Evolutionary conservation across 2,888 invertebrate species (phyloP).

Genomic region (Ophion slaviceki): DNA sequence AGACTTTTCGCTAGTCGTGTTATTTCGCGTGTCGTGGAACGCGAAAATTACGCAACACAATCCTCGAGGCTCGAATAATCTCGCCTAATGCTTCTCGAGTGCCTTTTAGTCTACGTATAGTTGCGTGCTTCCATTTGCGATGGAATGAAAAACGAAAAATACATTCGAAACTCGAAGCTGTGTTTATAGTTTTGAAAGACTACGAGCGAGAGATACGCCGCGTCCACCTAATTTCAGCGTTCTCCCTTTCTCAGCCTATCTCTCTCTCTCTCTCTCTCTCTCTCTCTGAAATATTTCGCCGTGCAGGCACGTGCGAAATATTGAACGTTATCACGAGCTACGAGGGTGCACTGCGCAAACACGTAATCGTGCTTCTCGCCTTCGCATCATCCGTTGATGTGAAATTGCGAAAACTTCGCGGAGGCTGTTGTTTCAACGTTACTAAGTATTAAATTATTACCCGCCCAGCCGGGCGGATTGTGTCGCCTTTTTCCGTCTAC

Average conservation of each 20-base stretch:
- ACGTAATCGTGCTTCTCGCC: slow-evolving; percentile 9
- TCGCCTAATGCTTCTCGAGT: slow-evolving; percentile 3
- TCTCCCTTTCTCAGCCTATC: background rate
- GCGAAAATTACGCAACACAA: slow-evolving; percentile 31
- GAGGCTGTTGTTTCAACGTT: slow-evolving; percentile 51
- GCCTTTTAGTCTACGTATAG: slow-evolving; percentile 25
- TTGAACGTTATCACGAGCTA: background rate
- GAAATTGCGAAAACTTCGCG: slow-evolving; percentile 46
- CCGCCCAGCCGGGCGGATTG: background rate
- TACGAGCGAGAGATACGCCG: background rate
- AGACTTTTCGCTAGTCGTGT: slow-evolving; percentile 18
- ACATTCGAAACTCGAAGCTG: background rate
- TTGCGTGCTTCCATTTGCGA: background rate
- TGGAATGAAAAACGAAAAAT: background rate
- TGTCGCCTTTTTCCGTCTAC: background rate
- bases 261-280: slow-evolving; percentile 15
- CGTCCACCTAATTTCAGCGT: slow-evolving; percentile 48
- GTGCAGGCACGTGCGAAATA: slow-evolving; percentile 12
- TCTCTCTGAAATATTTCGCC: slow-evolving; percentile 14
- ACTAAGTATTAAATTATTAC: slow-evolving; percentile 60
- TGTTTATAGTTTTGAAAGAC: background rate
- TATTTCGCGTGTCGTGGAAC: slow-evolving; percentile 14
- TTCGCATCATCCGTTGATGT: slow-evolving; percentile 18
- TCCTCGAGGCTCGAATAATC: background rate
- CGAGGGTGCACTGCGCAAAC: slow-evolving; percentile 1